Base-by-base conservation (phyloP, 2,113 vertebrate species). In the Spilogale gracilis region DNA sequence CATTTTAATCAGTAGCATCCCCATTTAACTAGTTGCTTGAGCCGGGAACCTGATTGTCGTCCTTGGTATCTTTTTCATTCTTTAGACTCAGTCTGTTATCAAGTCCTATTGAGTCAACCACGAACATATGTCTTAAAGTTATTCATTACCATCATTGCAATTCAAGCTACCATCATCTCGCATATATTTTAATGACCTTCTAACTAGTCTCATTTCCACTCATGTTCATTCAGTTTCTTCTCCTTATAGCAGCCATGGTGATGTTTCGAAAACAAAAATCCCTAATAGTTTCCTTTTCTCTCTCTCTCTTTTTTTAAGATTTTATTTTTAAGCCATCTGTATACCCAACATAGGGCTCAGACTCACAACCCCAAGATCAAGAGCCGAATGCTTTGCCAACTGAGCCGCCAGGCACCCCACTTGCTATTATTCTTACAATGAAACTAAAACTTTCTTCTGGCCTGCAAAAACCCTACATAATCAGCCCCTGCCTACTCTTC, bases 181-280 rank as follows among this genome's bases (percentile, higher is more conserved):
- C 52, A 18, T 58, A 32, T 80, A 30, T 82, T 83, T 60, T 71
- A 92, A 83, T 50, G 6, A 48, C 20, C 43, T 54, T 52, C 32
- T 92, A 60, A 92, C 52, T 73, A 48, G 16, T 60, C 50, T 81
- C 63, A 92, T 82, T 92, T 92, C 78, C 38, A n/a, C 48, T 73
- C 23, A 58, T 73, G 52, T 58, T 71, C 43, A 23, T 92, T 81
- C 18, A 81, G n/a, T n/a, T 92, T 82, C 56, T 56, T 92, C 20
- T 92, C 32, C 30, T 92, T 73, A 60, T 32, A 48, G 43, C 12
- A 71, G 52, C 43, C 79, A 92, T 25, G 18, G 30, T 92, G 52
- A 71, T 48, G 52, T 82, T 92, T 48, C 82, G 82, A 73, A 60
- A 71, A 73, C 27, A 58, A 71, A 71, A 83, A 60, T 71, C 27